Evolutionary conservation across 1,140 invertebrate genomes (phyloP).

Genomic region (Sarcophaga bullata): DNA sequence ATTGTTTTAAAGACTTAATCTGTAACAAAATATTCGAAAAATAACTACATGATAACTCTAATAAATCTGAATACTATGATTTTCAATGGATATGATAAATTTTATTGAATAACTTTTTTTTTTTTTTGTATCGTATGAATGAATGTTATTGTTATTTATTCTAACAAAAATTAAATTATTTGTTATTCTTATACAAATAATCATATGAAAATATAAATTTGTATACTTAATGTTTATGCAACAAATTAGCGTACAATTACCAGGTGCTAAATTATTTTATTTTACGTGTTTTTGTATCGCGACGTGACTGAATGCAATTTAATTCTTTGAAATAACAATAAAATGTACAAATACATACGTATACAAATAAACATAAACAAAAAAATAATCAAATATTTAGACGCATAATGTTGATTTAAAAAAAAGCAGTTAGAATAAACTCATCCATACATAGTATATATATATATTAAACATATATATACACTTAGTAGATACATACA

Average conservation of each 20-base stretch:
- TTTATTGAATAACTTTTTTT: background rate
- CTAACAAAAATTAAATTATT: background rate
- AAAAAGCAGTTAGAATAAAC: no score
- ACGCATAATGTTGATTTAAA: background rate
- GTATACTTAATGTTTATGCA: background rate
- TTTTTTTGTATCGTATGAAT: background rate
- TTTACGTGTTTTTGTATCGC: background rate
- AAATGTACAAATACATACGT: background rate
- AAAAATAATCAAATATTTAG: background rate
- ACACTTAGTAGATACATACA: no score
- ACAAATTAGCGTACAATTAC: background rate
- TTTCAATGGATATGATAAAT: no score
- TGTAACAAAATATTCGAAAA: no score
- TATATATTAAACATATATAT: no score
- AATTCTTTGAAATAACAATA: background rate
- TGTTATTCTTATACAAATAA: background rate
- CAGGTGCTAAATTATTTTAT: background rate
- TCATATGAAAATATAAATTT: background rate
- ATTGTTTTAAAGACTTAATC: no score
- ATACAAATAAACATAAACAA: background rate
- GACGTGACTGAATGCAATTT: constrained; percentile 1
- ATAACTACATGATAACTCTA: no score
- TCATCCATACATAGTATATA: background rate
- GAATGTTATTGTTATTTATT: background rate
- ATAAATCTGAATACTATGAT: no score